These are phyloP conservation scores for Zygothrica quintamaculata DNA, from an alignment of 2,888 invertebrate genomes.

Conservation along the genomic window DNA sequence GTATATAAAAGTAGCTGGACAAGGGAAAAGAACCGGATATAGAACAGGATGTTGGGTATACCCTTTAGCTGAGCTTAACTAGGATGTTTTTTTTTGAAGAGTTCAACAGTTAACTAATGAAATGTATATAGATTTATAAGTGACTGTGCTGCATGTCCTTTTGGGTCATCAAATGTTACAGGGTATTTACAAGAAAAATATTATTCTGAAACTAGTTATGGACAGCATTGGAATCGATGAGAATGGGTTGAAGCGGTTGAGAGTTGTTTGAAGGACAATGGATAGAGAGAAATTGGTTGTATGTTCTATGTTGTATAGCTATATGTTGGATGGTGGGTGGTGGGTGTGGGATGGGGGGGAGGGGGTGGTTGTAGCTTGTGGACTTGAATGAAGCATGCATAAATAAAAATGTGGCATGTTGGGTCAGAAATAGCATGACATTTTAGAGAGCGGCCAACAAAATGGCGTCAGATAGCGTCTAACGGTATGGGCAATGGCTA, in stretches of 20 bases:
- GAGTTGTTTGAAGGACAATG: background rate
- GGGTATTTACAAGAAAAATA: conserved; percentile 19
- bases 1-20: too few species aligned
- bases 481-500: conserved; percentile 23
- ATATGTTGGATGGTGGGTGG: too few species aligned
- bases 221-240: background rate
- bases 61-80: too few species aligned
- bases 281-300: too few species aligned
- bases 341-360: background rate
- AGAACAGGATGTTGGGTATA: too few species aligned
- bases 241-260: background rate
- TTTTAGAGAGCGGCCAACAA: conserved; percentile 66
- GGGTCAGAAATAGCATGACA: conserved; percentile 80
- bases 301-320: too few species aligned
- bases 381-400: conserved; percentile 57
- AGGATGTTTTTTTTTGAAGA: too few species aligned
- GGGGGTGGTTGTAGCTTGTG: background rate
- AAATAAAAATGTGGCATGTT: conserved; percentile 79
- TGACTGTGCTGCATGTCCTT: too few species aligned
- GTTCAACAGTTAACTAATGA: too few species aligned
- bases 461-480: conserved; percentile 70
- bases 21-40: too few species aligned
- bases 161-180: background rate
- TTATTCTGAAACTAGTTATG: conserved; percentile 14
- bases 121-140: too few species aligned